A percentile compares a stretch with the other conserved stretches of the same genome.
These are phyloP conservation scores for Pterocles orientalis DNA, from an alignment of 2,113 vertebrate genomes.

Conservation along the genomic window DNA sequence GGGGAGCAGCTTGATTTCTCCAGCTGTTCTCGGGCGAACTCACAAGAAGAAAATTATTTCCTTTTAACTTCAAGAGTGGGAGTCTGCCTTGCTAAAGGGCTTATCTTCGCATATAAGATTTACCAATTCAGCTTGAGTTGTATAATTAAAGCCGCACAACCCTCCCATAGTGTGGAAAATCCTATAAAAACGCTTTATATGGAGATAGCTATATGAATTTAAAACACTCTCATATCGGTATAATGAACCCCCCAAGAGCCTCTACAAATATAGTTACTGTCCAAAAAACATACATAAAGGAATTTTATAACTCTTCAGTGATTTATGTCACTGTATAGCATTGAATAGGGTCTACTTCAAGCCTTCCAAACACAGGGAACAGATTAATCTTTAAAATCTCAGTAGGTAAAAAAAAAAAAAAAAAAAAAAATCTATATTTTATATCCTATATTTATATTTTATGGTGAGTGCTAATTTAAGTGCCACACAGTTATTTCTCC, in stretches of 20 bases:
- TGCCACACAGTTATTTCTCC: conserved; percentile 36
- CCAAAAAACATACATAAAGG: conserved; percentile 40
- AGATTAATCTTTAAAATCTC: conserved; percentile 20
- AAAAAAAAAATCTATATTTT: neutral
- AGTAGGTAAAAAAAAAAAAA: neutral
- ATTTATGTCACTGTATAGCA: neutral
- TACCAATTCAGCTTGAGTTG: neutral
- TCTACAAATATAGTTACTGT: conserved; percentile 11
- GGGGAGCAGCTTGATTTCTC: neutral
- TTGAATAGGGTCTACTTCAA: neutral
- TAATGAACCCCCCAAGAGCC: neutral
- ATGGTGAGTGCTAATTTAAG: conserved; percentile 45
- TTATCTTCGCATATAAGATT: neutral
- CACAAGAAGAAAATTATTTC: conserved; percentile 19
- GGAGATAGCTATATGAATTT: neutral
- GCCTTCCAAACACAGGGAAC: neutral
- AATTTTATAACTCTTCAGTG: conserved; percentile 16
- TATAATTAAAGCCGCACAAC: neutral
- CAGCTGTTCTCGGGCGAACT: neutral
- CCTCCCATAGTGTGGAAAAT: neutral
- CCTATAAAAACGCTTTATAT: conserved; percentile 33
- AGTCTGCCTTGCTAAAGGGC: conserved; percentile 41
- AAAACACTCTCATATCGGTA: neutral
- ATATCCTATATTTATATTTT: conserved; percentile 52
- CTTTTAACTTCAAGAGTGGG: conserved; percentile 1